phyloP scores from a whole-genome alignment of 2,888 invertebrate species.

The Drosophila mayaguana region DNA sequence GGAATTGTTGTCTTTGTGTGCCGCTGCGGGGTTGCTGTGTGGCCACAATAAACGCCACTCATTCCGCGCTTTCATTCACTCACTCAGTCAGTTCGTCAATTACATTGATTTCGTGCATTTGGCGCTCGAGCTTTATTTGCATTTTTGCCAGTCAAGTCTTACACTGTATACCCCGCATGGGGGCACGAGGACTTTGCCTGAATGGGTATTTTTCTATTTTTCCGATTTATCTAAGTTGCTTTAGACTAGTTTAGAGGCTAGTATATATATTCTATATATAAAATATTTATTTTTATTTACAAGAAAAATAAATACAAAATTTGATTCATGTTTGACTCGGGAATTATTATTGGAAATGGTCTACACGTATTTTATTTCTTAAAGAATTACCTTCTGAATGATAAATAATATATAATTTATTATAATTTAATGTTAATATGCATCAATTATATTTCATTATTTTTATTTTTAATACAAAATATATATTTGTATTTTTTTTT shows the following conservation, averaged over 20 bases:
- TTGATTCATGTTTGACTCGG: not conserved
- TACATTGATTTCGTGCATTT: slow-evolving; percentile 72
- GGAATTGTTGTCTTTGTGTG: slow-evolving; percentile 40
- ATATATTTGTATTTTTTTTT: too few species aligned
- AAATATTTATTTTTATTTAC: not conserved
- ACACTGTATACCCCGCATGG: slow-evolving; percentile 27
- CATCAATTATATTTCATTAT: too few species aligned
- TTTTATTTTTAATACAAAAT: too few species aligned
- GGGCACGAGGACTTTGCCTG: not conserved
- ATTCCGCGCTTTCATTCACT: slow-evolving; percentile 43
- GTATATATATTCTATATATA: too few species aligned
- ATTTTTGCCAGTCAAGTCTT: slow-evolving; percentile 58
- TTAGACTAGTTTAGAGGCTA: too few species aligned
- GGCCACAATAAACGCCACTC: slow-evolving; percentile 65
- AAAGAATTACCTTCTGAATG: too few species aligned
- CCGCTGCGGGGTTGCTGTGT: slow-evolving; percentile 18
- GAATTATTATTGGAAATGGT: not conserved
- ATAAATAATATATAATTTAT: too few species aligned
- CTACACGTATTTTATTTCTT: too few species aligned
- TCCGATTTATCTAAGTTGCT: not conserved
- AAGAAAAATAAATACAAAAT: not conserved
- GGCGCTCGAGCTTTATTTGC: slow-evolving; percentile 60
- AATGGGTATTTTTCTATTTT: not conserved
- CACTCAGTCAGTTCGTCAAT: slow-evolving; percentile 75
- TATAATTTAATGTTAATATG: too few species aligned